A percentile compares a stretch with the other conserved stretches of the same genome.
These are phyloP conservation scores for Champsocephalus esox DNA, from an alignment of 2,797 vertebrate species.

Conservation along the genomic window DNA sequence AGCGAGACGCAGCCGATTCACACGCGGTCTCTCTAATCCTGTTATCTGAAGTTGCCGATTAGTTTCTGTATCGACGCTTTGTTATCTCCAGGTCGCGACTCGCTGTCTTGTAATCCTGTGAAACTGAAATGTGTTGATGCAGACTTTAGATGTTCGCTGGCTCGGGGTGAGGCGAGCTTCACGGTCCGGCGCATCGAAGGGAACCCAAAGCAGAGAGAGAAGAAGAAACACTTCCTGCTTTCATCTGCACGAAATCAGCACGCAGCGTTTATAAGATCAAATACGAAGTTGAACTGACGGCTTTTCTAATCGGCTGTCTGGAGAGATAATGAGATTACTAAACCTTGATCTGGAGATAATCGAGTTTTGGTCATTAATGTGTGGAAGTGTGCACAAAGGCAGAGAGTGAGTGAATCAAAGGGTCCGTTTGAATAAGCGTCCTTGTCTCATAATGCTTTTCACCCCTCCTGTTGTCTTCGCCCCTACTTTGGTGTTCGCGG, in stretches of 20 bases:
- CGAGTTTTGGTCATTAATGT: slow-evolving; percentile 22
- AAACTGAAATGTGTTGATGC: slow-evolving; percentile 26
- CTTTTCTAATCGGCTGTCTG: slow-evolving; percentile 6
- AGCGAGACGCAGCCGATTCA: slow-evolving; percentile 23
- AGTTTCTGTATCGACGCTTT: slow-evolving; percentile 36
- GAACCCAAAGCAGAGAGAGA: slow-evolving; percentile 6
- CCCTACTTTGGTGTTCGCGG: too few species aligned
- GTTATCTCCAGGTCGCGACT: slow-evolving; percentile 41
- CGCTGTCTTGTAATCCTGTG: slow-evolving; percentile 33
- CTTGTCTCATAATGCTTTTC: not conserved
- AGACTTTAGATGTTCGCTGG: slow-evolving; percentile 38
- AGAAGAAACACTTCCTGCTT: slow-evolving; percentile 33
- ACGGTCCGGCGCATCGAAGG: slow-evolving; percentile 20
- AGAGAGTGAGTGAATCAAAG: not conserved
- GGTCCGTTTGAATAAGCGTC: too few species aligned
- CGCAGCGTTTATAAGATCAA: slow-evolving; percentile 15
- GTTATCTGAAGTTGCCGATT: slow-evolving; percentile 49
- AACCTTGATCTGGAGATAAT: slow-evolving; percentile 18
- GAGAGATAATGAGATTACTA: slow-evolving; percentile 21
- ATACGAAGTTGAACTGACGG: slow-evolving; percentile 12
- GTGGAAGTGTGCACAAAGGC: not conserved
- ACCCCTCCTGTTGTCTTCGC: too few species aligned
- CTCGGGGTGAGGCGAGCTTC: slow-evolving; percentile 6
- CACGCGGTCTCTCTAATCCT: slow-evolving; percentile 24
- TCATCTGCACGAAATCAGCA: slow-evolving; percentile 34